Conservation (phyloP, 2,888 invertebrate genomes). For the Augiades crinisus region DNA sequence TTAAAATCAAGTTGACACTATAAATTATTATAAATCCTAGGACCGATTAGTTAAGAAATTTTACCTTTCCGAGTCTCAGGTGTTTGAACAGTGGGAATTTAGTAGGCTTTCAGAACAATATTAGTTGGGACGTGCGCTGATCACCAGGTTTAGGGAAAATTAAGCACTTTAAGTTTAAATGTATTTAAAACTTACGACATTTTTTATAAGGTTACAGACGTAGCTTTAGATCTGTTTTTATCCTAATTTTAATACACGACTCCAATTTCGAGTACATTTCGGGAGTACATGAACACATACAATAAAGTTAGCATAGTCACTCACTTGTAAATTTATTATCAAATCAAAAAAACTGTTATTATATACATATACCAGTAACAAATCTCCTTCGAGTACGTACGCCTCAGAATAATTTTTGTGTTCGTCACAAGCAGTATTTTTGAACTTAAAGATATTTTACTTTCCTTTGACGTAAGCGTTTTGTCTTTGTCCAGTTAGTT, state of each 20-base stretch:
- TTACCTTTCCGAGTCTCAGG: background rate
- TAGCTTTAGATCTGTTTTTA: background rate
- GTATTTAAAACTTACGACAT: background rate
- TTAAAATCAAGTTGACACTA: no score
- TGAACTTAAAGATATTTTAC: slow-evolving; percentile 4
- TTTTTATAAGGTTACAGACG: background rate
- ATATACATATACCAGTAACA: no score
- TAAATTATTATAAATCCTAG: no score
- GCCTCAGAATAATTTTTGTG: no score
- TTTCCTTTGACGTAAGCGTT: slow-evolving; percentile 10
- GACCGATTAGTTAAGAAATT: no score
- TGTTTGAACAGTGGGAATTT: background rate
- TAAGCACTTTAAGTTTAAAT: slow-evolving; percentile 5
- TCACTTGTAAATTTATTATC: no score
- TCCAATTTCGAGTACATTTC: no score
- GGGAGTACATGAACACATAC: no score
- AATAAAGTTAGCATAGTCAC: no score
- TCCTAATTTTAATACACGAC: no score
- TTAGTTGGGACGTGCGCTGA: background rate
- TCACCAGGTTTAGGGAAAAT: background rate
- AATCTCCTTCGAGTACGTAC: no score
- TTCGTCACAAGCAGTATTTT: background rate
- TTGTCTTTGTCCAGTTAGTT: slow-evolving; percentile 11
- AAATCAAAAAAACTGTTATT: no score
- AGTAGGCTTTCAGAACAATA: background rate